Evolutionary conservation across 2,797 vertebrate species (phyloP), one percentile per base, ranked within the genome.

Genomic region (Choloepus didactylus): DNA sequence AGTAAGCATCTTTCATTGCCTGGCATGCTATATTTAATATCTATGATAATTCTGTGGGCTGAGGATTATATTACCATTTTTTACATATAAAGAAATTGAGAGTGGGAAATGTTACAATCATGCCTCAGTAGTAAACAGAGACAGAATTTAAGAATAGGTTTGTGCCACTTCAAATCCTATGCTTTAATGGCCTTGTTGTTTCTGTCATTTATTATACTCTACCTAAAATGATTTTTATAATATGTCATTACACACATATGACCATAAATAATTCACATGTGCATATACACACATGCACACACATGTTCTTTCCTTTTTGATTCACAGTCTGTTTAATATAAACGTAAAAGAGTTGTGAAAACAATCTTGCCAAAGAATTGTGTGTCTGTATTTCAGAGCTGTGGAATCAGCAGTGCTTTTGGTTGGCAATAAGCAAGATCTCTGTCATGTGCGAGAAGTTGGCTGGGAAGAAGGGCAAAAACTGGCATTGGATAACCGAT

Each of bases 351-450:
- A 87, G 21, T 9, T 35, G 3, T 41, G 72, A 82, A 93, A 29
- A 46, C 8, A 25, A 9, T 85, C n/a, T 86, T 90, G 21, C 44
- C 49, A 77, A 89, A 92, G 9, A 70, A 35, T 56, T 75, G 9
- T 70, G 1, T 59, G 9, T 95, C 64, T 94, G 25, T 94, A 12
- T 97, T 97, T 70, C 98, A 99, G 99, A 98, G 97, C 98, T 35
- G n/a, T 82, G 0, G 98, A 99, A 59, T 97, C 98, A 0, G 97
- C 98, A 0, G 96, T 99, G 70, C 98, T 99, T 96, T 95, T 99
- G 97, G 98, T 99, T 94, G 99, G 99, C 41, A 99, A 99, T 97
- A 99, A 99, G 94, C 99, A 99, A 96, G 99, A 99, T 98, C 98
- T 99, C 72, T 99, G 99, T 88, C 99, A 99, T 60, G 92, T 98